phyloP scores from a whole-genome alignment of 2,888 invertebrate species.

The Thalpophila matura region DNA sequence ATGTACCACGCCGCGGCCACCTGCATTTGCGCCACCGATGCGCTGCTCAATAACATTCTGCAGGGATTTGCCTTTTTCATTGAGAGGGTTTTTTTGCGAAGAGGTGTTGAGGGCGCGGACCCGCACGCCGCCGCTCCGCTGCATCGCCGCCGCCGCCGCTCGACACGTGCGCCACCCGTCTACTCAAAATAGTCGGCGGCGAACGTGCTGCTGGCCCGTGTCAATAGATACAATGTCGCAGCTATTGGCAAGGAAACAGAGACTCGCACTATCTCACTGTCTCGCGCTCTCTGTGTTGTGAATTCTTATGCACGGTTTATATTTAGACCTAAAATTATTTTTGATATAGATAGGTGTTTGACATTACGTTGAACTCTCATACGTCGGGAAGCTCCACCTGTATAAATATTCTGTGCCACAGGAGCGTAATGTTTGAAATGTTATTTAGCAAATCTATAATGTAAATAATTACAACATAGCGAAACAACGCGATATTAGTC shows the following conservation, averaged over 20 bases:
- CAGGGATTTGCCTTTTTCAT: constrained; percentile 74
- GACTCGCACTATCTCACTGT: constrained; percentile 90
- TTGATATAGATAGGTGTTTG: constrained; percentile 91
- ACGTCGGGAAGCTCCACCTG: constrained; percentile 89
- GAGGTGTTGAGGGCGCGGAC: constrained; percentile 61
- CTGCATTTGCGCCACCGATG: constrained; percentile 75
- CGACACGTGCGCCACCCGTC: constrained; percentile 77
- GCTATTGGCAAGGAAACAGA: constrained; percentile 89
- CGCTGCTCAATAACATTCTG: constrained; percentile 69
- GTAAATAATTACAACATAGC: constrained; percentile 19
- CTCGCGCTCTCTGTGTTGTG: constrained; percentile 90
- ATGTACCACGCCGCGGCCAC: constrained; percentile 82
- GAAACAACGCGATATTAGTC: neutral
- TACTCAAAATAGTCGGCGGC: constrained; percentile 83
- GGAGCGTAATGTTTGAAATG: constrained; percentile 58
- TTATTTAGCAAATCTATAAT: constrained; percentile 46
- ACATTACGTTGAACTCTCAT: constrained; percentile 91
- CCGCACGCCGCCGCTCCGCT: constrained; percentile 45
- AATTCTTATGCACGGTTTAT: constrained; percentile 90
- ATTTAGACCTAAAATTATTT: constrained; percentile 90
- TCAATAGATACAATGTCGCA: constrained; percentile 90
- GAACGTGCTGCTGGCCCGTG: constrained; percentile 82
- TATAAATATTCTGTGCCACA: constrained; percentile 80
- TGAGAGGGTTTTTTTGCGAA: constrained; percentile 67
- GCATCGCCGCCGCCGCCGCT: constrained; percentile 61